phyloP scores from a whole-genome alignment of 2,888 invertebrate genomes.

The Steinernema hermaphroditum region DNA sequence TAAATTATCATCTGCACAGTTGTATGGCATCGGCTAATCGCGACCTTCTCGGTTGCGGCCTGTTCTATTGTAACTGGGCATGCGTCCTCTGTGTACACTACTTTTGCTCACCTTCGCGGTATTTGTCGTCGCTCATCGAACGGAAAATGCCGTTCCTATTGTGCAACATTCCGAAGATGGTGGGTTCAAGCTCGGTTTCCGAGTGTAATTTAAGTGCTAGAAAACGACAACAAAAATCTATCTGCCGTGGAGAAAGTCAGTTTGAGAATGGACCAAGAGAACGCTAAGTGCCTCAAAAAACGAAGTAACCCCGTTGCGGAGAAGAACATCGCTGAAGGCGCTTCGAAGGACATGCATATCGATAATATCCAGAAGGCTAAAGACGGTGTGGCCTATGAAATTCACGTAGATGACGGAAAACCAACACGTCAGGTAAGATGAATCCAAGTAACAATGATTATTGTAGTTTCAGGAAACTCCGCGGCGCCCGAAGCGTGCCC shows the following conservation, averaged over 20 bases:
- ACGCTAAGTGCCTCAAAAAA: constrained; percentile 5
- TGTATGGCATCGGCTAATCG: background rate
- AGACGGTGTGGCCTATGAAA: constrained; percentile 19
- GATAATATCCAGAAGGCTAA: constrained; percentile 1
- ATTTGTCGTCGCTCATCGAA: background rate
- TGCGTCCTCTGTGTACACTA: background rate
- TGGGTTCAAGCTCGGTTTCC: too few species aligned
- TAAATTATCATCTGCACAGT: constrained; percentile 8
- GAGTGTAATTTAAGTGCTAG: background rate
- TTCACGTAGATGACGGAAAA: background rate
- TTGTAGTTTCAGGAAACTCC: background rate
- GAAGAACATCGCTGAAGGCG: background rate
- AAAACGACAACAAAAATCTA: constrained; percentile 17
- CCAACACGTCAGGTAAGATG: background rate
- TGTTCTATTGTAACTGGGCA: background rate
- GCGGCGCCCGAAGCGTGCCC: constrained; percentile 1
- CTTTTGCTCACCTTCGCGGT: background rate
- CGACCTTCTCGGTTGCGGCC: background rate
- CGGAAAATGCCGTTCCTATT: too few species aligned
- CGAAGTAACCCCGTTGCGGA: constrained; percentile 6
- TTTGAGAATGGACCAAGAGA: constrained; percentile 13
- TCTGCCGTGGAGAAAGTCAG: background rate
- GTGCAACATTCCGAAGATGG: too few species aligned
- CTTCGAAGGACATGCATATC: constrained; percentile 1
- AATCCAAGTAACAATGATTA: too few species aligned